A percentile compares a stretch with the other conserved stretches of the same genome.
phyloP scores from a whole-genome alignment of 2,888 invertebrate genomes.

The Cecidostiba fungosa region DNA sequence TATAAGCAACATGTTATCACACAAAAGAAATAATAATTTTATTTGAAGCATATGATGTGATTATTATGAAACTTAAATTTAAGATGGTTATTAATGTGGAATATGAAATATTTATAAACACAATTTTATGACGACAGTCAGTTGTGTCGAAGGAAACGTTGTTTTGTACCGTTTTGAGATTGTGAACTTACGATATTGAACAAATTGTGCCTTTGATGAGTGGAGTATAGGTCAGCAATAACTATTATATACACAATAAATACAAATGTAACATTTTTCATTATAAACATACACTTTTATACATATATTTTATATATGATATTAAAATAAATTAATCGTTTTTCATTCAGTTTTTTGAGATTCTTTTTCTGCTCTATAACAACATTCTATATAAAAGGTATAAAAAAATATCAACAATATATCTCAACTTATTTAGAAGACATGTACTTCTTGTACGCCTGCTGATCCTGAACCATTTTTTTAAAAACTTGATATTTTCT shows the following conservation, averaged over 20 bases:
- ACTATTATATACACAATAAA: constrained; percentile 45
- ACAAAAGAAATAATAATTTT: constrained; percentile 26
- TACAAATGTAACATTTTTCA: constrained; percentile 55
- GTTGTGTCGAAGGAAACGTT: constrained; percentile 29
- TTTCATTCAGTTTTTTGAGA: constrained; percentile 40
- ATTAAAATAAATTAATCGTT: constrained; percentile 63
- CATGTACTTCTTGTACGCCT: constrained; percentile 65
- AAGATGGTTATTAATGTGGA: background rate
- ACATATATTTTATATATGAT: constrained; percentile 63
- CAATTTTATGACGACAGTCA: constrained; percentile 15
- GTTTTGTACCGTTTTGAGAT: constrained; percentile 58
- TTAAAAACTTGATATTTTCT: constrained; percentile 92
- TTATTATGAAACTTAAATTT: constrained; percentile 25
- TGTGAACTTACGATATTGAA: constrained; percentile 51
- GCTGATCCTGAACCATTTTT: constrained; percentile 91
- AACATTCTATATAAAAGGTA: constrained; percentile 11
- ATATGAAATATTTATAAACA: constrained; percentile 1
- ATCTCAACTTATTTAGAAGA: constrained; percentile 34
- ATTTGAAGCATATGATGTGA: constrained; percentile 30
- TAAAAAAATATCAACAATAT: constrained; percentile 30
- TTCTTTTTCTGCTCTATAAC: constrained; percentile 41
- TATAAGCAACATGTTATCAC: constrained; percentile 28
- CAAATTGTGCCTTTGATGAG: constrained; percentile 59
- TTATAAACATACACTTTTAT: constrained; percentile 61
- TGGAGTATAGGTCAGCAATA: constrained; percentile 59